Base-by-base conservation (phyloP, 2,797 vertebrate genomes). In the Chiloscyllium punctatum region DNA sequence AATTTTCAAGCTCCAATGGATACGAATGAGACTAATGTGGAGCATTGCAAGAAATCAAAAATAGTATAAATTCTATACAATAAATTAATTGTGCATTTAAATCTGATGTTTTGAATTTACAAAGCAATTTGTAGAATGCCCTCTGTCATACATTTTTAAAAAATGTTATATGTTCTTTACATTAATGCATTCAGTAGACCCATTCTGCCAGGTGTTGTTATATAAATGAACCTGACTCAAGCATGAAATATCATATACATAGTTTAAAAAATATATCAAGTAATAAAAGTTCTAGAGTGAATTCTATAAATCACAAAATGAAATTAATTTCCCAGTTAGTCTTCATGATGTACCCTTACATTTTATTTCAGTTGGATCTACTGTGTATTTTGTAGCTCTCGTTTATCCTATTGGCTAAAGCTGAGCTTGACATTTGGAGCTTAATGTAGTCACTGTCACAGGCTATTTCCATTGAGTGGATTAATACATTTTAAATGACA, bases 381-480 rank as follows among this genome's bases (percentile, higher is more conserved):
- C 57, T 62, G 57, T 62, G 57, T 18, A 23, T 94, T 68, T 69
- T 94, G n/a, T 94, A 94, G 4, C 91, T 42, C 37, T n/a, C 18
- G 51, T 72, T 72, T 62, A 62, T 13, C 57, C 57, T 72, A 15
- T 94, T 3, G 30, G 30, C 37, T 94, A 27, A 8, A 94, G 37
- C 69, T 94, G 42, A 71, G 69, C 71, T 94, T 48, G 92, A 72
- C 42, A 27, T 72, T 53, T 4, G n/a, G 42, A 23, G 69, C 37
- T 94, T 72, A 94, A 94, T 51, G 30, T 7, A 72, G 42, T 69
- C 66, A 94, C 53, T 62, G 13, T 62, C 16, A 16, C 87, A 62
- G 51, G 53, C 66, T 94, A 94, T 71, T 94, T 94, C 68, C 48
- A 66, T 94, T 94, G 72, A 94, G 51, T 94, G 92, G 88, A 94